Evolutionary conservation across 2,888 invertebrate genomes (phyloP), one percentile per base, ranked within the genome.

Genomic region (Emmelina monodactyla): DNA sequence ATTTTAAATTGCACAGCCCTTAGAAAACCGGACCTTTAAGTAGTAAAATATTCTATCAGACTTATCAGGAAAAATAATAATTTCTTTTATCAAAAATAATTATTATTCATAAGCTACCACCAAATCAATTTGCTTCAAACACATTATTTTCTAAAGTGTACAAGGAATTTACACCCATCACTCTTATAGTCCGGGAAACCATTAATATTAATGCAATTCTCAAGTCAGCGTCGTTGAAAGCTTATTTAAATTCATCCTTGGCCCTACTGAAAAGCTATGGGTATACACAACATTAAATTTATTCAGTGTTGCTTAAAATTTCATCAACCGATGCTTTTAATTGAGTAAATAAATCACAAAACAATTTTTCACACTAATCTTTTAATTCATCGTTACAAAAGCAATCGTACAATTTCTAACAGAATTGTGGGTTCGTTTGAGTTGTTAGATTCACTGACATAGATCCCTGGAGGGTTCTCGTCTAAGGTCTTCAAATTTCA

Each of bases 241-340:
- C 73, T 69, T 60, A 71, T 76, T 75, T 68, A 69, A 66, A 76
- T 76, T 75, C 69, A 70, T 65, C 64, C 65, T 61, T 58, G 58
- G 60, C 58, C 45, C 58, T 56, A 56, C 62, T 63, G 63, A 65
- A 68, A 64, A 25, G 25, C 25, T 25, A 25, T n/a, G 25, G 25
- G 11, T n/a, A n/a, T n/a, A n/a, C n/a, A n/a, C n/a, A n/a, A n/a
- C n/a, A n/a, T n/a, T n/a, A n/a, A n/a, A n/a, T n/a, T n/a, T n/a
- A n/a, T n/a, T n/a, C n/a, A n/a, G n/a, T n/a, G n/a, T n/a, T n/a
- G n/a, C n/a, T n/a, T n/a, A n/a, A n/a, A n/a, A n/a, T n/a, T n/a
- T n/a, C n/a, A n/a, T n/a, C n/a, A n/a, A n/a, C n/a, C n/a, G n/a
- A n/a, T n/a, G n/a, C n/a, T n/a, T n/a, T n/a, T n/a, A n/a, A n/a